Conservation (phyloP, 2,797 vertebrate species). For the Lagodon rhomboides region DNA sequence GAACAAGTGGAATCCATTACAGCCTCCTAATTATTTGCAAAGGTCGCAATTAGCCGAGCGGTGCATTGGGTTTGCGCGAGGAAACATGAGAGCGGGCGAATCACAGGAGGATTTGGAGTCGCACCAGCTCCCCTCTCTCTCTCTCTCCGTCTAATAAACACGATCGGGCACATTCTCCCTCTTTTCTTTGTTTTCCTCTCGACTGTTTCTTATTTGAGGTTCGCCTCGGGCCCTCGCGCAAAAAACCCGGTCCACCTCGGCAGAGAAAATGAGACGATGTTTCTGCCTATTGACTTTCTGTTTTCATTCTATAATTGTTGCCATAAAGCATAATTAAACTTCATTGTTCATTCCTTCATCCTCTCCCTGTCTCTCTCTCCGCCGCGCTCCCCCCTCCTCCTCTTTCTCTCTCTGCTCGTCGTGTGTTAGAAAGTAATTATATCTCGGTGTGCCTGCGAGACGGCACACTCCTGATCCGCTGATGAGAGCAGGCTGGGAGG, state of each 20-base stretch:
- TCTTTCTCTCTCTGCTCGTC: conserved; percentile 42
- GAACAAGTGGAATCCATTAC: conserved; percentile 66
- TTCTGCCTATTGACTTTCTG: conserved; percentile 76
- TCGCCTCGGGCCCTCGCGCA: conserved; percentile 46
- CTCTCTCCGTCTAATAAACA: conserved; percentile 48
- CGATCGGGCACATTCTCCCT: conserved; percentile 41
- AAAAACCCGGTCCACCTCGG: conserved; percentile 61
- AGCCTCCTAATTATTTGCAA: conserved; percentile 59
- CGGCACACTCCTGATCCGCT: conserved; percentile 73
- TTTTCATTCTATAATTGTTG: conserved; percentile 79
- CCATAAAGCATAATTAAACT: conserved; percentile 80
- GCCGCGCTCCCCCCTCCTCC: conserved; percentile 28
- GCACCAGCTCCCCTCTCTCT: conserved; percentile 15
- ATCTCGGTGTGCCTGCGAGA: conserved; percentile 73
- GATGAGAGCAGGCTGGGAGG: conserved; percentile 79
- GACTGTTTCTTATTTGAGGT: conserved; percentile 64
- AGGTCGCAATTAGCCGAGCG: conserved; percentile 59
- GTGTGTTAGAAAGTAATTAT: conserved; percentile 80
- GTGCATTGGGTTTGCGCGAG: conserved; percentile 24
- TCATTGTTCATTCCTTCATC: conserved; percentile 73
- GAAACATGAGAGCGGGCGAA: conserved; percentile 42
- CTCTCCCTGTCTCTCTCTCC: conserved; percentile 60
- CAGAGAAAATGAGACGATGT: conserved; percentile 69
- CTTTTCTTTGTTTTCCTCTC: conserved; percentile 56
- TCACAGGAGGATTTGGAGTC: conserved; percentile 40